Conservation (phyloP, 2,888 invertebrate species). For the Cosmorhoe ocellata region DNA sequence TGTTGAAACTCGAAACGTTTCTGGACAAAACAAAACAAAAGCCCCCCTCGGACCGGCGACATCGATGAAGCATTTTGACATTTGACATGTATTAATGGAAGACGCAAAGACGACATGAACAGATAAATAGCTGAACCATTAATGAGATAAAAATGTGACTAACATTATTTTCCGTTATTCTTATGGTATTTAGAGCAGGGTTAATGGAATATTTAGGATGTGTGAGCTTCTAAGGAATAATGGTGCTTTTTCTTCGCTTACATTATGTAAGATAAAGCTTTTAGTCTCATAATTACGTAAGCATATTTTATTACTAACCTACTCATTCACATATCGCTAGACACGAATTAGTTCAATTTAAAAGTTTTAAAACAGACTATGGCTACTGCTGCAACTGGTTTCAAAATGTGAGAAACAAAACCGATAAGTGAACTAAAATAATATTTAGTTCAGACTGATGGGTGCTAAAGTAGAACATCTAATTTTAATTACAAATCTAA, state of each 20-base stretch:
- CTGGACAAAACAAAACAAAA: constrained; percentile 53
- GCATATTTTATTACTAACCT: constrained; percentile 32
- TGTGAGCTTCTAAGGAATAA: constrained; percentile 29
- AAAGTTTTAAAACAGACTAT: not conserved
- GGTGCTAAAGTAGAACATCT: constrained; percentile 30
- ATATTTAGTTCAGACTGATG: too few relatives aligned
- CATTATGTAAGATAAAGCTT: constrained; percentile 36
- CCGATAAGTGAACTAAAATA: too few relatives aligned
- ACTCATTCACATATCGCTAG: constrained; percentile 22
- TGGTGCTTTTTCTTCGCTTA: constrained; percentile 32
- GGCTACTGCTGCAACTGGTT: too few relatives aligned
- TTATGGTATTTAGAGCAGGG: constrained; percentile 35
- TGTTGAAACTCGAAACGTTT: constrained; percentile 50
- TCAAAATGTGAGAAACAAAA: too few relatives aligned
- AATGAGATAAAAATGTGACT: constrained; percentile 76
- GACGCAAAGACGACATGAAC: constrained; percentile 54
- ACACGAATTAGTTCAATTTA: not conserved
- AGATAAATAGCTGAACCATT: constrained; percentile 72
- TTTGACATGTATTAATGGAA: constrained; percentile 74
- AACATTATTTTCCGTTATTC: constrained; percentile 39
- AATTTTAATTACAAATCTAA: constrained; percentile 54
- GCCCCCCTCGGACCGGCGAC: constrained; percentile 43
- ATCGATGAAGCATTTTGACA: constrained; percentile 37
- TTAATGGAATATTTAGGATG: constrained; percentile 36
- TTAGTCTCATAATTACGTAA: constrained; percentile 31